Conservation (phyloP, 2,113 vertebrate genomes). For the Eptesicus fuscus region DNA sequence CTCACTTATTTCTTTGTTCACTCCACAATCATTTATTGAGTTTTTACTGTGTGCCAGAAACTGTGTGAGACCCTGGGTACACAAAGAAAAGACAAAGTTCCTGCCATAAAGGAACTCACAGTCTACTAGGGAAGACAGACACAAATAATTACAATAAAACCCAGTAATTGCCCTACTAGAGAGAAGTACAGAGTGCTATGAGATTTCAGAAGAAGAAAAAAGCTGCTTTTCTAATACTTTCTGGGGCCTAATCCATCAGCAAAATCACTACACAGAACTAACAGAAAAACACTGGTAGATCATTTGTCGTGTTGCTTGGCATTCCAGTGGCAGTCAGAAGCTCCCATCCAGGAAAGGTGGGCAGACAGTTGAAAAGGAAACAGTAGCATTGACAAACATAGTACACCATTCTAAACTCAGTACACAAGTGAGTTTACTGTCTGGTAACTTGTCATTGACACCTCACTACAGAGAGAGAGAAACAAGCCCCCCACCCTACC, state of each 20-base stretch:
- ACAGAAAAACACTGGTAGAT: conserved; percentile 49
- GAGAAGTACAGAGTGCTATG: conserved; percentile 19
- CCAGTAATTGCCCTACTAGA: conserved; percentile 20
- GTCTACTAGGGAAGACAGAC: conserved; percentile 11
- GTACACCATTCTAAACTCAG: background rate
- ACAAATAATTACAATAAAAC: conserved; percentile 48
- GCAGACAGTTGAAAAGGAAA: conserved; percentile 36
- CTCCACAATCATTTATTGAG: background rate
- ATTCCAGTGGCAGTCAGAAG: background rate
- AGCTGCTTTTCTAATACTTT: conserved; percentile 55
- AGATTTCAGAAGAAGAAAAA: conserved; percentile 30
- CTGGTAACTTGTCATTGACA: background rate
- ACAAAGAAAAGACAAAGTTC: background rate
- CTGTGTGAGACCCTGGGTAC: background rate
- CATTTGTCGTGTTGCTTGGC: background rate
- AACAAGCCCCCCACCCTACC: background rate
- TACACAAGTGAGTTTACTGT: conserved; percentile 27
- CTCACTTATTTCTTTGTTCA: background rate
- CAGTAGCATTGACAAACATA: conserved; percentile 14
- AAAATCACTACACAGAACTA: conserved; percentile 35
- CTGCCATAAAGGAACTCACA: background rate
- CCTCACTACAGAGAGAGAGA: background rate
- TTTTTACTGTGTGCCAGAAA: conserved; percentile 34
- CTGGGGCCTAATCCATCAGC: conserved; percentile 42
- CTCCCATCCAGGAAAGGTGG: conserved; percentile 17